Base-by-base conservation (phyloP, 2,888 invertebrate genomes). In the Bembecia ichneumoniformis region DNA sequence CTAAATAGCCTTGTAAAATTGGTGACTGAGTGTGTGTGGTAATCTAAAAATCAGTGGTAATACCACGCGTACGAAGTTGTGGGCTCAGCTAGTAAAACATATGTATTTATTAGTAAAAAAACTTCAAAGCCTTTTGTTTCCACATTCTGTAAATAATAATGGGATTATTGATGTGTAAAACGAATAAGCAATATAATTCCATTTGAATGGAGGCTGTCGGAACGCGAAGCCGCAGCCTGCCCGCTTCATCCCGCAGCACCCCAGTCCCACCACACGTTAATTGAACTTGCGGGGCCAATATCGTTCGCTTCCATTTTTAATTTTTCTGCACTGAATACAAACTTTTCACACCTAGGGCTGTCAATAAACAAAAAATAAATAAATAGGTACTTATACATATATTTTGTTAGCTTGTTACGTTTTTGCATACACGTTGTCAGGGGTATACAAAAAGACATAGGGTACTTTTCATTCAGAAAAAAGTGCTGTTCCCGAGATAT, bases 211-310 rank as follows among this genome's bases (percentile, higher is more conserved):
- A 57, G 55, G 58, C 68, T 76, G 80, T 77, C 81, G 78, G 70
- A 75, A 68, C 68, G 69, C 63, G 60, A 60, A 63, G 70, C 71
- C 76, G 58, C 76, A 74, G 70, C 64, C 68, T 65, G 55, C 55
- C 57, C 57, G 59, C 60, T 68, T 80, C 28, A 28, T 9, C 28
- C 3, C 28, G 3, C 28, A 28, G 28, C 28, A 28, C 28, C 28
- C 28, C 28, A 9, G 28, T 28, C 28, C 28, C 28, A 2, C 20
- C 28, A 28, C 28, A 28, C 28, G 28, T 28, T 82, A 82, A 82
- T 82, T 82, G 80, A 82, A 80, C 86, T 77, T 77, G 79, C 65
- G 83, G 82, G 84, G 76, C 79, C 84, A 83, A 84, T 86, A 79
- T 68, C 64, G 71, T 57, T 55, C 59, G 57, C 54, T 63, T 63